Evolutionary conservation across 2,797 vertebrate genomes (phyloP), one percentile per base, ranked within the genome.

Genomic region (Cephalopachus bancanus): DNA sequence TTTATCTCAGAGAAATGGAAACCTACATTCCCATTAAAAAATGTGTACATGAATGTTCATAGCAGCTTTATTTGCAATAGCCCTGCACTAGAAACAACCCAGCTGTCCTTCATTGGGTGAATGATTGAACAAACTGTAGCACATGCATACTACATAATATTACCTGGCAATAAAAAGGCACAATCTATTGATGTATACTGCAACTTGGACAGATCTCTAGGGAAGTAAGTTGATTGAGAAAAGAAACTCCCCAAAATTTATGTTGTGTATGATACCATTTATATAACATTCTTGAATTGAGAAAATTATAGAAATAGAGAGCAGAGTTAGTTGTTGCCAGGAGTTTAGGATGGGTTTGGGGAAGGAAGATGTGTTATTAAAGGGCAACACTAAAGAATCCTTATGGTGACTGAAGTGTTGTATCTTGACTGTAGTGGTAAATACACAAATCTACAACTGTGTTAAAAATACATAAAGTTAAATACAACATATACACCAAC

Each of bases 41-140:
- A 30, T 89, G 30, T 67, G n/a, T n/a, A 57, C 6, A 10, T 64
- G 44, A 55, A 51, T 69, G 33, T 44, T 84, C 17, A n/a, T 3
- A 62, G 75, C 49, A 76, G 69, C n/a, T 83, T 79, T 83, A 44
- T 76, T 92, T 95, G 67, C 57, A 78, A 88, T 62, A 87, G 44
- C 37, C 7, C 17, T 33, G 80, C 16, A 24, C 26, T 92, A 37
- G 57, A 64, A 69, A 87, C 30, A 59, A 71, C 1, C 0, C 28
- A 60, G 69, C 64, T 37, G 59, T 30, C 49, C 33, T 91, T 86
- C 64, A 26, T 0, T 60, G 65, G 37, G 17, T 51, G n/a, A 89
- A 57, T 64, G 78, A 17, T 24, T 67, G 81, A 44, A 92, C 28
- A 75, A 60, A 64, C 17, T 53, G 5, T 33, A 57, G 51, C 11